Conservation (phyloP, 2,113 vertebrate genomes). For the Podiceps cristatus region DNA sequence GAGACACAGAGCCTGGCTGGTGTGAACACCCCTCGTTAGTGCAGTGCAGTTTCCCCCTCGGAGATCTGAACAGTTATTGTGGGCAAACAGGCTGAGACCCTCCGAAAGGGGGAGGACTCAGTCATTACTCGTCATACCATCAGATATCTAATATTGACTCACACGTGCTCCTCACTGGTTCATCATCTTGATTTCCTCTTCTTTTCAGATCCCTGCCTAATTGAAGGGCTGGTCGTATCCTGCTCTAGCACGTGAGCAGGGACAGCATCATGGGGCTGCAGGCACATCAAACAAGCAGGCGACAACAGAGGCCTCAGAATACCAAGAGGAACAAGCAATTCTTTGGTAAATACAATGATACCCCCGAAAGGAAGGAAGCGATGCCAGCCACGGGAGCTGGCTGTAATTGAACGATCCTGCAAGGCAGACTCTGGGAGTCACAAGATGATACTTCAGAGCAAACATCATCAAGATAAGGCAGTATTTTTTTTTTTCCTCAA, state of each 20-base stretch:
- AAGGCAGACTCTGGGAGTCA: neutral
- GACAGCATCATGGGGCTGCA: neutral
- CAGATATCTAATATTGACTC: neutral
- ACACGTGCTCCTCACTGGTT: neutral
- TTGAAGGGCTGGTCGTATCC: neutral
- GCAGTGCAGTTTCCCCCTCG: neutral
- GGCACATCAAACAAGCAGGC: neutral
- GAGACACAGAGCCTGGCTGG: neutral
- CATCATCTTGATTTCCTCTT: neutral
- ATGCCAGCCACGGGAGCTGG: neutral
- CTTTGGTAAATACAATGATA: neutral
- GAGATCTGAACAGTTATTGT: neutral
- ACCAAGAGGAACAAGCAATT: neutral
- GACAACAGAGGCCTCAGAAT: neutral
- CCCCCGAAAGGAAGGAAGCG: neutral
- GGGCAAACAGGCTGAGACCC: neutral
- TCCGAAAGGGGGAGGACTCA: neutral
- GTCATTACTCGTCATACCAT: neutral
- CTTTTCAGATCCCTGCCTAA: neutral
- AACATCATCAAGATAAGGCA: conserved; percentile 56
- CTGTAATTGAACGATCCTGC: conserved; percentile 2
- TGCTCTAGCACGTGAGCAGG: neutral
- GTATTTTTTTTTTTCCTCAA: neutral
- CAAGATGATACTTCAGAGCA: conserved; percentile 42
- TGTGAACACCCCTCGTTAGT: neutral